Percentiles rank a stretch among this genome's conserved stretches.
phyloP scores from a whole-genome alignment of 2,888 invertebrate genomes.

The Eilema caniola region DNA sequence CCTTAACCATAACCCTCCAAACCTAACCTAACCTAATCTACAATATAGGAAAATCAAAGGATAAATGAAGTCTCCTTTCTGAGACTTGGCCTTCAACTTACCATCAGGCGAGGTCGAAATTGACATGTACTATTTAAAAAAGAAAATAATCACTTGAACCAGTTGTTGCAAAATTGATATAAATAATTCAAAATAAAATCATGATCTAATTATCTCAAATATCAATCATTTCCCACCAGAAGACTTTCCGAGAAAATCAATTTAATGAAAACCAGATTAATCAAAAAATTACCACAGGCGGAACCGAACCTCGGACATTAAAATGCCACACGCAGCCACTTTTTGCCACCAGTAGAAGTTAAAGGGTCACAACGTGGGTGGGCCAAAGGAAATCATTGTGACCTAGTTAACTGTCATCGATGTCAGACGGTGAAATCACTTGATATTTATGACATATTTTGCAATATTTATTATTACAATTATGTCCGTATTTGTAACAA shows the following conservation, averaged over 20 bases:
- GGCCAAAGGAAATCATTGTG: slow-evolving; percentile 47
- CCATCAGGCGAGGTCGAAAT: too few species aligned
- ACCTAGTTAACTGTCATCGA: slow-evolving; percentile 31
- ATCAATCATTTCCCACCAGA: slow-evolving; percentile 9
- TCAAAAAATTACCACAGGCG: slow-evolving; percentile 37
- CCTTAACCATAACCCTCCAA: too few species aligned
- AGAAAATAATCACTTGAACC: too few species aligned
- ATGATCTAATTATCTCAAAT: slow-evolving; percentile 14
- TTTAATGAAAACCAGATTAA: slow-evolving; percentile 52
- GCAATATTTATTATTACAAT: background rate
- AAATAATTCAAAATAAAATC: background rate
- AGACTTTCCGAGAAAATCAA: slow-evolving; percentile 37
- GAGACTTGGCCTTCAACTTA: too few species aligned
- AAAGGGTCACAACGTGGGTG: slow-evolving; percentile 52
- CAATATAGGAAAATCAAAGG: too few species aligned
- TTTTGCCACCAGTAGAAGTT: slow-evolving; percentile 42
- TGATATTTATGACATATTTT: background rate
- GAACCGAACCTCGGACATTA: slow-evolving; percentile 39
- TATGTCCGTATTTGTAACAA: background rate
- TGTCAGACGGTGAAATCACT: slow-evolving; percentile 16
- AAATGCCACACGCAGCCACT: slow-evolving; percentile 49
- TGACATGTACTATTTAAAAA: too few species aligned
- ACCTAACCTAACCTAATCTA: too few species aligned
- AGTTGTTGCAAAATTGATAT: too few species aligned
- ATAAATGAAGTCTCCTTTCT: too few species aligned